Percentiles rank a stretch among this genome's conserved stretches.
Evolutionary conservation across 2,797 vertebrate genomes (phyloP).

Genomic region (Crocidura indochinensis): DNA sequence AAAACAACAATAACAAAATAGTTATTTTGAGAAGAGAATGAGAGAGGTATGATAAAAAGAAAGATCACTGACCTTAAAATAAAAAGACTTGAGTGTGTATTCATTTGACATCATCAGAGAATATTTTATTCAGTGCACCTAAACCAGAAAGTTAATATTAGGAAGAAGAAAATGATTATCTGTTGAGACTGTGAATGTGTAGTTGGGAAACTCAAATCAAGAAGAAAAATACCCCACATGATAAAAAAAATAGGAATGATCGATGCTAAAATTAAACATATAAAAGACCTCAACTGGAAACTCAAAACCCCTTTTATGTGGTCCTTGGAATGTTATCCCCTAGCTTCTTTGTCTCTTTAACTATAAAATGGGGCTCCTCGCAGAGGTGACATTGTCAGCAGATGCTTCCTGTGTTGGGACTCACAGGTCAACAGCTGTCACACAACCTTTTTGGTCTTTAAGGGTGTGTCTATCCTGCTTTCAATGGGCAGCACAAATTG

Average conservation of each 20-base stretch:
- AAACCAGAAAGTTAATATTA: background rate
- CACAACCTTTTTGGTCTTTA: background rate
- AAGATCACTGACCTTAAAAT: background rate
- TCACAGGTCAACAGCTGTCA: background rate
- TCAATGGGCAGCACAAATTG: background rate
- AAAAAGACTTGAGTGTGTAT: background rate
- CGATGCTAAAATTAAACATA: background rate
- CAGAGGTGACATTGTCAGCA: background rate
- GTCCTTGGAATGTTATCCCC: background rate
- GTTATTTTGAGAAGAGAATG: background rate
- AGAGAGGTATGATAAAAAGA: background rate
- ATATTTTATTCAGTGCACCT: background rate
- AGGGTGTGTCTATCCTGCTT: background rate
- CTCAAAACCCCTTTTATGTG: background rate
- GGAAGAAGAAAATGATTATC: background rate
- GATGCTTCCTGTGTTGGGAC: background rate
- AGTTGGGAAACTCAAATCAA: background rate
- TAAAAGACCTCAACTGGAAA: background rate
- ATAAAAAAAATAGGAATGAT: background rate
- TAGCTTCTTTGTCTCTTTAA: background rate
- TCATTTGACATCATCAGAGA: background rate
- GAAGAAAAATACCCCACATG: background rate
- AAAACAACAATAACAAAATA: background rate
- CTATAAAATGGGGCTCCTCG: background rate
- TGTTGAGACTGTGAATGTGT: background rate